A percentile compares a stretch with the other conserved stretches of the same genome.
These are phyloP conservation scores for Patella caerulea DNA, from an alignment of 2,888 invertebrate species.

Conservation along the genomic window DNA sequence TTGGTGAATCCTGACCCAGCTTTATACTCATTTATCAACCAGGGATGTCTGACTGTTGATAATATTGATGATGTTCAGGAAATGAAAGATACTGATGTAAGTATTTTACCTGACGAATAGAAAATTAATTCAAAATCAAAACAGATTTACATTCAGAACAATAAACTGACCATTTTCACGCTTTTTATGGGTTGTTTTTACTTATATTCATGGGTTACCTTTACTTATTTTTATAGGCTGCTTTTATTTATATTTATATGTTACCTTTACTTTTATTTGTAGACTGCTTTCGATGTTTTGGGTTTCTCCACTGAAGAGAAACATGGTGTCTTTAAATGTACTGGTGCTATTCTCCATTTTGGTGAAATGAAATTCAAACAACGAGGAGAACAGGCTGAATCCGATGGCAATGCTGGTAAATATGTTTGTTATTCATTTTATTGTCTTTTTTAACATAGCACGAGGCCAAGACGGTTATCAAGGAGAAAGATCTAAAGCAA, in stretches of 20 bases:
- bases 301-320: slow-evolving; percentile 95
- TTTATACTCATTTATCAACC: slow-evolving; percentile 92
- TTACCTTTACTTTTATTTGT: slow-evolving; percentile 72
- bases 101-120: slow-evolving; percentile 28
- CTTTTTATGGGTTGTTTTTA: background rate
- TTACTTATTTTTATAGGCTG: slow-evolving; percentile 80
- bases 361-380: slow-evolving; percentile 99
- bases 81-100: slow-evolving; percentile 75
- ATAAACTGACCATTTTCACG: too few species aligned
- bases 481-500: too few species aligned
- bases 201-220: background rate
- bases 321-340: slow-evolving; percentile 93
- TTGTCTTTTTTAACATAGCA: too few species aligned
- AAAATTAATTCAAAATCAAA: too few species aligned
- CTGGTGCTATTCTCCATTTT: slow-evolving; percentile 99
- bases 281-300: slow-evolving; percentile 99
- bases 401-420: slow-evolving; percentile 58
- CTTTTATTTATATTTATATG: slow-evolving; percentile 76
- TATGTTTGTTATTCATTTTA: too few species aligned
- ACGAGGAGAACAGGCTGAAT: slow-evolving; percentile 90
- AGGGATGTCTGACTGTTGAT: slow-evolving; percentile 95
- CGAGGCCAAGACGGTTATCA: too few species aligned
- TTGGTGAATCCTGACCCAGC: slow-evolving; percentile 84
- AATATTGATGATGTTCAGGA: slow-evolving; percentile 96
- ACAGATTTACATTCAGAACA: too few species aligned